A percentile compares a stretch with the other conserved stretches of the same genome.
phyloP scores from a whole-genome alignment of 1,140 invertebrate genomes.

The Heliconius congener region DNA sequence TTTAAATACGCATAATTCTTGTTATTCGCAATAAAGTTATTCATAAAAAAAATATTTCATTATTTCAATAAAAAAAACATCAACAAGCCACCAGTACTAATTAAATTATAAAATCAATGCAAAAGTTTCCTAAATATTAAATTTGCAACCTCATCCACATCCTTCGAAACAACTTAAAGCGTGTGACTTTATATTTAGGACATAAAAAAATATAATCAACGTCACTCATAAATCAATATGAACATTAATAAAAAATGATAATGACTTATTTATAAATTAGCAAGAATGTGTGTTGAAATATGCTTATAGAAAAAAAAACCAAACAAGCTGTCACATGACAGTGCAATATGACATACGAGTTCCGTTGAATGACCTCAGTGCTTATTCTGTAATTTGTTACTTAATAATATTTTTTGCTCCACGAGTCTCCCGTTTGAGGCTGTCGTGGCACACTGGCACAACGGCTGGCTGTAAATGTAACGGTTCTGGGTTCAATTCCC shows the following conservation, averaged over 20 bases:
- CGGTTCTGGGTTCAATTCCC: too few relatives aligned
- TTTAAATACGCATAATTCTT: too few relatives aligned
- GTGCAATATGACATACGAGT: constrained; percentile 40
- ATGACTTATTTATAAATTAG: constrained; percentile 11
- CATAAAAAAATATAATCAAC: constrained; percentile 20
- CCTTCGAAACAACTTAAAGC: not conserved
- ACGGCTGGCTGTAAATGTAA: too few relatives aligned
- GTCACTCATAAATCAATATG: not conserved
- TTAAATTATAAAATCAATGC: not conserved
- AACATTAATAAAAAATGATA: not conserved
- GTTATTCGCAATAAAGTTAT: too few relatives aligned
- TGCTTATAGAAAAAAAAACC: constrained; percentile 19
- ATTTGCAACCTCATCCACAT: not conserved
- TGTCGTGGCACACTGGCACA: too few relatives aligned
- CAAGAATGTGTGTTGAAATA: constrained; percentile 34
- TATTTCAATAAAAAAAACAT: too few relatives aligned
- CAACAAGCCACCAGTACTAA: too few relatives aligned
- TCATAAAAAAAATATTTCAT: too few relatives aligned
- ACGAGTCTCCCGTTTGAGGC: too few relatives aligned
- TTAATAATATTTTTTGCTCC: not conserved
- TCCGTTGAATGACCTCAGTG: constrained; percentile 50
- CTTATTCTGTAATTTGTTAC: constrained; percentile 44
- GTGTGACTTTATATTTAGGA: constrained; percentile 10
- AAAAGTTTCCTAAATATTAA: not conserved
- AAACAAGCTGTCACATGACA: constrained; percentile 42